These are phyloP conservation scores for Papilio gigon DNA, from an alignment of 2,888 invertebrate genomes.

Conservation along the genomic window DNA sequence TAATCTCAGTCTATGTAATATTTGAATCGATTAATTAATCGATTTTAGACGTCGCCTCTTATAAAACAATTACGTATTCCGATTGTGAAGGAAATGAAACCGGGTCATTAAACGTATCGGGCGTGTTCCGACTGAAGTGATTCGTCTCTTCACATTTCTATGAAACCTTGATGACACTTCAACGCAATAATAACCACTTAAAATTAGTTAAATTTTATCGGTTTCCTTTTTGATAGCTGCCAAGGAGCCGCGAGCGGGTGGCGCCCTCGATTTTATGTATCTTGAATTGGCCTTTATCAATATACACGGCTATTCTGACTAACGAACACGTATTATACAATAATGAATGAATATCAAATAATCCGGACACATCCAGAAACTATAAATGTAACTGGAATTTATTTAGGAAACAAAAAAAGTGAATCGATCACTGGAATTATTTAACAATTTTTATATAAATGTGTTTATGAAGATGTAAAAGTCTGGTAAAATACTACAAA, in stretches of 20 bases:
- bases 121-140: conserved; percentile 21
- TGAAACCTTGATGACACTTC: conserved; percentile 14
- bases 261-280: conserved; percentile 7
- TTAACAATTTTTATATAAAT: no score
- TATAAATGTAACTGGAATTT: not conserved
- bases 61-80: not conserved
- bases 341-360: not conserved
- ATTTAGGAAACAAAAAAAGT: not conserved
- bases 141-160: conserved; percentile 12
- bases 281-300: not conserved
- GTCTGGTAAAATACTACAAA: not conserved
- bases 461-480: no score
- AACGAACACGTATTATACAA: no score
- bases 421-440: no score
- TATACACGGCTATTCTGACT: not conserved
- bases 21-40: no score
- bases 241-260: conserved; percentile 1
- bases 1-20: no score
- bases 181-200: conserved; percentile 16
- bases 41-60: not conserved
- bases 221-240: conserved; percentile 17
- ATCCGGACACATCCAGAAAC: not conserved
- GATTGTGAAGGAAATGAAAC: conserved; percentile 13
- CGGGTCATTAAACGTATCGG: conserved; percentile 12
- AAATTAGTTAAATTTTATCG: conserved; percentile 7